phyloP scores from a whole-genome alignment of 2,113 vertebrate genomes.

The Xerus inauris region DNA sequence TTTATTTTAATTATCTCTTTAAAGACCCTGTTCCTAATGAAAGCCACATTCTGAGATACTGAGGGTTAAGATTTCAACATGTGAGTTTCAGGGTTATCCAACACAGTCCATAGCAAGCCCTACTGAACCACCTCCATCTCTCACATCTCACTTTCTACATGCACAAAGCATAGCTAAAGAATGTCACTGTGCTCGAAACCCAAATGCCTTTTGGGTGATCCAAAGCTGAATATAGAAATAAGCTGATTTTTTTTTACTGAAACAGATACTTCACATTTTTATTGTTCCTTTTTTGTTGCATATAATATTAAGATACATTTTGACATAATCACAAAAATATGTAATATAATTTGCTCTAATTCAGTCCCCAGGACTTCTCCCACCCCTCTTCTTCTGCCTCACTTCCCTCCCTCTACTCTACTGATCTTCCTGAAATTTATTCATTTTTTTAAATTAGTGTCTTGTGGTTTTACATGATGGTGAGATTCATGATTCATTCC shows the following conservation, averaged over 20 bases:
- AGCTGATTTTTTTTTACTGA: not conserved
- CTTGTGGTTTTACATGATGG: no score
- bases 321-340: no score
- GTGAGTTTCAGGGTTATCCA: fast-evolving
- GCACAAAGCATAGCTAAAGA: not conserved
- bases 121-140: not conserved
- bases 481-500: no score
- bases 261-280: no score
- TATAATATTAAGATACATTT: no score
- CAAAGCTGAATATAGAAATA: not conserved
- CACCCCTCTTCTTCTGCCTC: fast-evolving
- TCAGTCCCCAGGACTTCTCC: no score
- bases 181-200: not conserved
- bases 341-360: no score
- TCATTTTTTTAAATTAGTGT: no score
- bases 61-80: not conserved
- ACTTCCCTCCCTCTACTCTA: no score
- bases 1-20: not conserved
- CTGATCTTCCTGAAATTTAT: no score
- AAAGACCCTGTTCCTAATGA: not conserved
- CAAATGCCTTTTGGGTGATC: not conserved
- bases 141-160: not conserved
- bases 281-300: no score
- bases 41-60: not conserved
- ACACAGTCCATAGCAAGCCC: not conserved